Percentiles rank a stretch among this genome's conserved stretches.
These are phyloP conservation scores for Varecia variegata DNA, from an alignment of 2,797 vertebrate species.

Conservation along the genomic window DNA sequence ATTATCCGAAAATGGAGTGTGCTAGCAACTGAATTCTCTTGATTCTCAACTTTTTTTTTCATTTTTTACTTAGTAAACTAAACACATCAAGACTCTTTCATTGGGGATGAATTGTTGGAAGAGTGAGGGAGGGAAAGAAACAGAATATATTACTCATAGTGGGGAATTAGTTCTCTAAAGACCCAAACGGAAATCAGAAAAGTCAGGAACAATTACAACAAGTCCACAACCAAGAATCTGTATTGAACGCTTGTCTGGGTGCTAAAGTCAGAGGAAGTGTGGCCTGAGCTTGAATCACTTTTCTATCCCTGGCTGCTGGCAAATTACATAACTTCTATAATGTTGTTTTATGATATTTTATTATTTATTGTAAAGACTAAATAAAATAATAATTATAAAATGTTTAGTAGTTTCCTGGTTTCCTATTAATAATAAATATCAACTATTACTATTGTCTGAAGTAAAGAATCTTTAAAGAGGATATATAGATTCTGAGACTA, in stretches of 20 bases:
- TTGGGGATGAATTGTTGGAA: not conserved
- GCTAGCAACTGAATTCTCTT: not conserved
- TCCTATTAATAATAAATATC: not conserved
- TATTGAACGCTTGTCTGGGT: fast-evolving
- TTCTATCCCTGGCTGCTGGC: fast-evolving
- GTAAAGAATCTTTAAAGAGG: not conserved
- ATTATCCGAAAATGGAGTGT: constrained; percentile 46
- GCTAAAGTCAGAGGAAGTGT: not conserved
- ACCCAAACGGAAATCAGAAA: not conserved
- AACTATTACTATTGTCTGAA: not conserved
- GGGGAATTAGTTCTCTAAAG: not conserved
- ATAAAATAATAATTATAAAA: not conserved
- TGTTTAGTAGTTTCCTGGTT: not conserved
- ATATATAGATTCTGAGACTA: not conserved
- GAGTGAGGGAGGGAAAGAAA: not conserved
- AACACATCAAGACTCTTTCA: not conserved
- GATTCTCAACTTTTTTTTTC: not conserved
- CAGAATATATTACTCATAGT: not conserved
- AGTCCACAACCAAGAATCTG: fast-evolving
- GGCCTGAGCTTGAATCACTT: not conserved
- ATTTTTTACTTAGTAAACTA: not conserved
- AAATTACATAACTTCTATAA: not conserved
- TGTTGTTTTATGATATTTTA: not conserved
- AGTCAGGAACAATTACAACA: not conserved
- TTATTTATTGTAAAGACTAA: not conserved